Evolutionary conservation across 2,113 vertebrate genomes (phyloP).

Genomic region (Chlamydotis undulata): DNA sequence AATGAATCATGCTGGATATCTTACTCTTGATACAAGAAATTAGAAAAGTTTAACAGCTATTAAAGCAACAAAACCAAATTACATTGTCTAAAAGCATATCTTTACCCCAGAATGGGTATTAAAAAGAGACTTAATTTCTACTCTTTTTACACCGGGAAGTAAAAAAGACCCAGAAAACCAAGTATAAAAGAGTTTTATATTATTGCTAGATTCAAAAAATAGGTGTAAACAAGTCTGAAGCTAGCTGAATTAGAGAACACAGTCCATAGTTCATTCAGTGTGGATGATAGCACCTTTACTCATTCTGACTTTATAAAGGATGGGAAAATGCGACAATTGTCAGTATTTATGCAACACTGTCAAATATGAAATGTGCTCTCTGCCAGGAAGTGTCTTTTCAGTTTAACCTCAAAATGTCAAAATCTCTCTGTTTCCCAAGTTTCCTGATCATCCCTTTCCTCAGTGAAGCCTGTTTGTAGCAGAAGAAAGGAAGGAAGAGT

Average conservation of each 20-base stretch:
- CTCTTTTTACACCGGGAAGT: background rate
- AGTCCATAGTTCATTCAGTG: constrained; percentile 33
- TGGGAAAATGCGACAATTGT: constrained; percentile 21
- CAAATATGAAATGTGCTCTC: constrained; percentile 36
- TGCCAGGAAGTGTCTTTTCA: constrained; percentile 38
- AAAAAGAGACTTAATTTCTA: background rate
- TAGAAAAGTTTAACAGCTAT: background rate
- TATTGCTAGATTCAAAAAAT: constrained; percentile 32
- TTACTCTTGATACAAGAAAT: background rate
- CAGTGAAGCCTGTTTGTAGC: background rate
- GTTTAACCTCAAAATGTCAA: constrained; percentile 73
- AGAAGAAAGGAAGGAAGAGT: background rate
- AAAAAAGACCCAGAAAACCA: background rate
- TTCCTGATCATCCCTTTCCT: background rate
- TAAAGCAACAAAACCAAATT: background rate
- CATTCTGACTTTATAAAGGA: constrained; percentile 3
- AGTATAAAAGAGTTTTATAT: background rate
- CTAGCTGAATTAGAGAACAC: constrained; percentile 18
- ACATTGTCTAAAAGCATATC: background rate
- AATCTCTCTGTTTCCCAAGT: background rate
- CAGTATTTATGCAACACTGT: constrained; percentile 31
- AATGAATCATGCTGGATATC: background rate
- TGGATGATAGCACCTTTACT: background rate
- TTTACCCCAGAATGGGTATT: background rate
- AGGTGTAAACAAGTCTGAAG: constrained; percentile 20